These are phyloP conservation scores for Monochamus alternatus DNA, from an alignment of 2,888 invertebrate genomes.

Conservation along the genomic window DNA sequence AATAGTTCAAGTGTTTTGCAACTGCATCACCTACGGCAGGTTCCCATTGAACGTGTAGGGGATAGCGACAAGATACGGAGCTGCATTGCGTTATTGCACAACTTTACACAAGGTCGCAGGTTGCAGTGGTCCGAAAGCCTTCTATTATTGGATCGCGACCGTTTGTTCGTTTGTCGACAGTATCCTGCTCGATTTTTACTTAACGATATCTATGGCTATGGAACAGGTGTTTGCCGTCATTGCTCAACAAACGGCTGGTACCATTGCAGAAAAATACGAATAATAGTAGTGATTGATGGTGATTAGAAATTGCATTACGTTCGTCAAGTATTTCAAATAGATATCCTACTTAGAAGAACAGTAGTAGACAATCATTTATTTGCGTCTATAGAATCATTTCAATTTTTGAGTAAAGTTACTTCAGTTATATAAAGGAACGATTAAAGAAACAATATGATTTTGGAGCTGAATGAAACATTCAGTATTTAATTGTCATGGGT, in stretches of 20 bases:
- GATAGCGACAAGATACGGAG: slow-evolving; percentile 10
- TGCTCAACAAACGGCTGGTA: neutral
- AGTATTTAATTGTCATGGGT: too few relatives aligned
- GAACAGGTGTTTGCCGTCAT: neutral
- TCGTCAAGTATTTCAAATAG: too few relatives aligned
- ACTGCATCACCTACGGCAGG: slow-evolving; percentile 24
- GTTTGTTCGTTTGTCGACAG: slow-evolving; percentile 20
- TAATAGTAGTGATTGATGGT: too few relatives aligned
- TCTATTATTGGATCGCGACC: slow-evolving; percentile 7
- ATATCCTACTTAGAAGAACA: too few relatives aligned
- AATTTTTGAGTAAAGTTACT: too few relatives aligned
- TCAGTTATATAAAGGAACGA: too few relatives aligned
- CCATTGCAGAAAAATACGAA: too few relatives aligned
- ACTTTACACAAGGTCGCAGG: slow-evolving; percentile 24
- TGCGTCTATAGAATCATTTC: too few relatives aligned
- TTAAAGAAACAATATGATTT: too few relatives aligned
- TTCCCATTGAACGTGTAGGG: slow-evolving; percentile 18
- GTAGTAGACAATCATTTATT: too few relatives aligned
- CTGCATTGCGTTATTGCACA: slow-evolving; percentile 15
- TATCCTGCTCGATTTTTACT: slow-evolving; percentile 19
- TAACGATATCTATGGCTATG: neutral
- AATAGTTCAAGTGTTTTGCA: slow-evolving; percentile 28
- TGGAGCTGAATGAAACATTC: too few relatives aligned
- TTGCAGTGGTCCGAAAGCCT: slow-evolving; percentile 12
- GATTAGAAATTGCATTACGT: too few relatives aligned